Evolutionary conservation across 2,113 vertebrate species (phyloP), one percentile per base, ranked within the genome.

Genomic region (Otocyon megalotis): DNA sequence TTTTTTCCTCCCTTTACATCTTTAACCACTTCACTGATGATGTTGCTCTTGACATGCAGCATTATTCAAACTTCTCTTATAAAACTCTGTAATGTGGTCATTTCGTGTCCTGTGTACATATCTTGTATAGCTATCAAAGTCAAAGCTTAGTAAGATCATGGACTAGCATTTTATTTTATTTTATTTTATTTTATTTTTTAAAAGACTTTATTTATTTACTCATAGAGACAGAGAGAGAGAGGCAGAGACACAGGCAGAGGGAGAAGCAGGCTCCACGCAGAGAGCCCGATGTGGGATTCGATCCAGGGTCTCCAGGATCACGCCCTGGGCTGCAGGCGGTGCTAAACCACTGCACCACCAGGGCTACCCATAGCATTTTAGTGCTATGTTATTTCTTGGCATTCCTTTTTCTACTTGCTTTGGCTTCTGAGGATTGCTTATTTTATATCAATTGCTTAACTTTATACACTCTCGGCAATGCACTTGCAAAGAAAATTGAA

Each of bases 401-500:
- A 60, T 69, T 88, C 30, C 53, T 63, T n/a, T 30, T 32, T 30
- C 53, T 62, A 20, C 48, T 26, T 58, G 8, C 83, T 87, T 56
- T 58, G 43, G 24, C 8, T 37, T 63, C 19, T 28, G 67, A 35
- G 48, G 17, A 43, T 10, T 62, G 32, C 10, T 90, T 50, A 28
- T 12, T 76, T 28, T 43, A 7, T 43, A 6, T 43, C 43, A 43
- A 43, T 43, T 43, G 43, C 43, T 43, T 43, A 43, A 43, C 43
- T 43, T 43, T 43, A 43, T 43, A 43, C 43, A 43, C 43, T 43
- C 13, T 50, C 53, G 43, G 63, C 48, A 32, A 60, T 58, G 35
- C 20, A 77, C 28, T 92, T 83, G 22, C 62, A 93, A 92, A 72
- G 32, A 30, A 93, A 90, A 72, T n/a, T n/a, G 37, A 65, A 67